Conservation (phyloP, 2,888 invertebrate species). For the Torymus texanus region DNA sequence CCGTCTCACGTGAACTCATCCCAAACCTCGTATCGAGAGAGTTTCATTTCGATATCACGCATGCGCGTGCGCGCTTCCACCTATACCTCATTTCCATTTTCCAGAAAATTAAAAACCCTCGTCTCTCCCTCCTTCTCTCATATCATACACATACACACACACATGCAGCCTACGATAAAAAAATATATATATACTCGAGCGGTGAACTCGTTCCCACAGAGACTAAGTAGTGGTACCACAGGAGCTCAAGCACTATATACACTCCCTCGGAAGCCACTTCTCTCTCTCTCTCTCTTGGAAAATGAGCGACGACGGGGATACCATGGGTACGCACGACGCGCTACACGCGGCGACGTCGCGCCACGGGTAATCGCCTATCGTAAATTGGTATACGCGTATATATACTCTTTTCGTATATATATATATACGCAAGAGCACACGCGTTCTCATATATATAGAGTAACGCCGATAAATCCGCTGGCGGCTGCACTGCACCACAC, state of each 20-base stretch:
- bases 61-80: too few relatives aligned
- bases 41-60: too few relatives aligned
- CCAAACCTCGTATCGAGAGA: too few relatives aligned
- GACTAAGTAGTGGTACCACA: too few relatives aligned
- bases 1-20: too few relatives aligned
- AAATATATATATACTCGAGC: not conserved
- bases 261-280: not conserved
- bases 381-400: constrained; percentile 38
- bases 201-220: constrained; percentile 38
- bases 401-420: constrained; percentile 19
- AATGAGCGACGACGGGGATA: constrained; percentile 23
- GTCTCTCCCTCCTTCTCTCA: too few relatives aligned
- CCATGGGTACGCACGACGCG: not conserved
- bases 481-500: constrained; percentile 5
- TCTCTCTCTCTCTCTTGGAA: not conserved
- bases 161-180: too few relatives aligned
- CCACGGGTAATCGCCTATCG: constrained; percentile 53
- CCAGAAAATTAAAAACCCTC: too few relatives aligned
- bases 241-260: not conserved
- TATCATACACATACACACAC: too few relatives aligned
- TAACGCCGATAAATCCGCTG: constrained; percentile 47
- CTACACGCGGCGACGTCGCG: constrained; percentile 1
- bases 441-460: not conserved
- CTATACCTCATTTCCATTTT: too few relatives aligned
- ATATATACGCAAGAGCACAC: not conserved